Conservation (phyloP, 2,888 invertebrate species). For the Ectobius pallidus region DNA sequence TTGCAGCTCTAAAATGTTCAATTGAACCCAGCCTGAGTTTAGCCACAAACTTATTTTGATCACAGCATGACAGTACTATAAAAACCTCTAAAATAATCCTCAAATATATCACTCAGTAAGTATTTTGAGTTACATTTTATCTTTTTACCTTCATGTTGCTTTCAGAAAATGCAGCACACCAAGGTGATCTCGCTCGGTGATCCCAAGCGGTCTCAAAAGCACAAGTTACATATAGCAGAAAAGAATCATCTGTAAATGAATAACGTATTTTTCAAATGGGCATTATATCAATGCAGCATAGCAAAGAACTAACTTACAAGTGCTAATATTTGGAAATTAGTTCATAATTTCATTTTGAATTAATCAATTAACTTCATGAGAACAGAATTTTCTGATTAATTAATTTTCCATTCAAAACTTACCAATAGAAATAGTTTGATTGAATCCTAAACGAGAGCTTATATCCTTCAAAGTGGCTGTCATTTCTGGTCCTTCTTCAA, state of each 20-base stretch:
- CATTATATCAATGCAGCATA: too few species aligned
- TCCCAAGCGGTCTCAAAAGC: slow-evolving; percentile 85
- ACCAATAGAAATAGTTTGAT: slow-evolving; percentile 43
- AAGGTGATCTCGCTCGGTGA: slow-evolving; percentile 68
- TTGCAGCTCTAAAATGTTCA: too few species aligned
- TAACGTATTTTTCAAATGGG: too few species aligned
- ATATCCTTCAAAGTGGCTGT: slow-evolving; percentile 62
- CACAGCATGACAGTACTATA: too few species aligned
- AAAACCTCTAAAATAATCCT: too few species aligned
- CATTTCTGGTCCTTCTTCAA: slow-evolving; percentile 63
- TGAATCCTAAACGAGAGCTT: slow-evolving; percentile 66
- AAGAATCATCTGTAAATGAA: slow-evolving; percentile 61
- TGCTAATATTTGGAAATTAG: too few species aligned
- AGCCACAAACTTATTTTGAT: too few species aligned
- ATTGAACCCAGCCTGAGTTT: too few species aligned
- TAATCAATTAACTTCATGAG: neutral
- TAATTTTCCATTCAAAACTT: slow-evolving; percentile 29
- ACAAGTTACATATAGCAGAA: slow-evolving; percentile 74
- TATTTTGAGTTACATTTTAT: too few species aligned
- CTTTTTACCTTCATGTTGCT: slow-evolving; percentile 61
- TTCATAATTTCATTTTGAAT: neutral
- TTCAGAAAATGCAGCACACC: slow-evolving; percentile 76
- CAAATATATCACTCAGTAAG: too few species aligned
- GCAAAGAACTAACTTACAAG: too few species aligned
- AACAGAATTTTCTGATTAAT: neutral